Evolutionary conservation across 2,113 vertebrate genomes (phyloP).

Genomic region (Athene cunicularia): DNA sequence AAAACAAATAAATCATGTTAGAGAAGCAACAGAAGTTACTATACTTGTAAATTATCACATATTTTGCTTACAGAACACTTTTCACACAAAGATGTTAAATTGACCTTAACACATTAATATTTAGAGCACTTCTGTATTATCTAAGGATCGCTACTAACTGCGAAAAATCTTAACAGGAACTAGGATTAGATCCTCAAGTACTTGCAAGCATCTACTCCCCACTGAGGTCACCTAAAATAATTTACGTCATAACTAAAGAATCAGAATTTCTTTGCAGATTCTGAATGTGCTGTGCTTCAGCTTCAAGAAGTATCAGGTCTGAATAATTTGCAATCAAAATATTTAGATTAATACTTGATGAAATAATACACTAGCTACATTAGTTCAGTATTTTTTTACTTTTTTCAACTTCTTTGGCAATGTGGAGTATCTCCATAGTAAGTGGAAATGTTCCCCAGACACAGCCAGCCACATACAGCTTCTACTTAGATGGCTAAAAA

Average conservation of each 20-base stretch:
- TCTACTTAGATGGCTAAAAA: background rate
- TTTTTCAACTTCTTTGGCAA: background rate
- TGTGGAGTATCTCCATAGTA: background rate
- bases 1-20: background rate
- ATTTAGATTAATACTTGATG: background rate
- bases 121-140: background rate
- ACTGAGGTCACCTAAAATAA: background rate
- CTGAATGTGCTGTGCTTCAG: background rate
- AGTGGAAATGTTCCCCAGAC: background rate
- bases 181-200: background rate
- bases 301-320: background rate
- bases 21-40: background rate
- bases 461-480: background rate
- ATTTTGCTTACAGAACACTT: background rate
- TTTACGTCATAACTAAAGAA: background rate
- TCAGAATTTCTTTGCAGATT: background rate
- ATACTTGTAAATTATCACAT: background rate
- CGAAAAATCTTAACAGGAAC: background rate
- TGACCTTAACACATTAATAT: background rate
- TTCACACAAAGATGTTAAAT: background rate
- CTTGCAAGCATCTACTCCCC: background rate
- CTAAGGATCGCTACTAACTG: background rate
- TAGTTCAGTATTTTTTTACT: background rate
- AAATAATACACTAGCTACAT: background rate
- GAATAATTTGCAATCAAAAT: background rate